Percentiles rank a stretch among this genome's conserved stretches.
Evolutionary conservation across 2,113 vertebrate genomes (phyloP).

Genomic region (Pseudonaja textilis): DNA sequence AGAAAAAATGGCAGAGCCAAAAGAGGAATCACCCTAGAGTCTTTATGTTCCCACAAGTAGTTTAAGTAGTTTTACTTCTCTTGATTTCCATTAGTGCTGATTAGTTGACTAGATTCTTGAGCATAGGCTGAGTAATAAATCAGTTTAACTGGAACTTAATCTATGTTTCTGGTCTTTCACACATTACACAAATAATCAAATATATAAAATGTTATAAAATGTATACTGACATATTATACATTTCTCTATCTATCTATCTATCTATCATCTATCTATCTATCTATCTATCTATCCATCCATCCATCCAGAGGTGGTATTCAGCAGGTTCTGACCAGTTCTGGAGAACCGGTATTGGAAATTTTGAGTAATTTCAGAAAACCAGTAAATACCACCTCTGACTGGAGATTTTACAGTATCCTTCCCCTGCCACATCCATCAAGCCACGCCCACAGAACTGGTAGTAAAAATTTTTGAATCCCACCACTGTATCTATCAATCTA

Average conservation of each 20-base stretch:
- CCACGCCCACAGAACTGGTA: no score
- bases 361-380: no score
- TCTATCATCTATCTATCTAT: neutral
- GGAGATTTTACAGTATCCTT: no score
- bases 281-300: neutral
- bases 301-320: no score
- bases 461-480: no score
- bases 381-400: no score
- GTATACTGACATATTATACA: neutral
- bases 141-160: neutral
- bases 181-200: neutral
- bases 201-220: neutral
- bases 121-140: neutral
- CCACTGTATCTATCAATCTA: no score
- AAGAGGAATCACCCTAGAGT: neutral
- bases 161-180: neutral
- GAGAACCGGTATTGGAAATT: no score
- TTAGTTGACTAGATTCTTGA: neutral
- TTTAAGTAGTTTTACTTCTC: neutral
- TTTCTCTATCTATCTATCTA: neutral
- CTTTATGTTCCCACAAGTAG: neutral
- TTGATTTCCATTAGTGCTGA: neutral
- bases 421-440: no score
- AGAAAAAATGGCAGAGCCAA: neutral
- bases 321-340: no score